A percentile compares a stretch with the other conserved stretches of the same genome.
phyloP scores from a whole-genome alignment of 2,113 vertebrate genomes.

The Ia io region DNA sequence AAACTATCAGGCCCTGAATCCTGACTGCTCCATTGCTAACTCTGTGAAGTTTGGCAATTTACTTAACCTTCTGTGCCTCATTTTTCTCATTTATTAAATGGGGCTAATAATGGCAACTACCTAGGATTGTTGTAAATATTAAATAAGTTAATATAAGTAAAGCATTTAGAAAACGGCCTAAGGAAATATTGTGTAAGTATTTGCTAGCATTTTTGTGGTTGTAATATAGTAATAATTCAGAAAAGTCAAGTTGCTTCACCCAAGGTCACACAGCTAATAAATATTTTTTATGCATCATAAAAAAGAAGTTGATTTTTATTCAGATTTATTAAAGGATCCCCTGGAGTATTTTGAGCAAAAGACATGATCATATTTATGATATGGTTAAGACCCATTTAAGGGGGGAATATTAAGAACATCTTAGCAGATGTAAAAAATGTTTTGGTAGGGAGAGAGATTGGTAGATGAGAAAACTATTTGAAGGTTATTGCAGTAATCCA shows the following conservation, averaged over 20 bases:
- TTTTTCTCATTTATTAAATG: not conserved
- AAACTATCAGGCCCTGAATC: not conserved
- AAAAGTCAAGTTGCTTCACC: not conserved
- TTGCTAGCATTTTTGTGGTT: not conserved
- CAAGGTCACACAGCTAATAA: not conserved
- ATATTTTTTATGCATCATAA: not conserved
- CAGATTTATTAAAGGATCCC: not conserved
- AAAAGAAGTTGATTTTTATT: not conserved
- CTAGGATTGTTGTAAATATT: not conserved
- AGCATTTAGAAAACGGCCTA: not conserved
- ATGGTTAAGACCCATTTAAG: not conserved
- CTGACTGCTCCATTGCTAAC: not conserved
- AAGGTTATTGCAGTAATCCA: not conserved
- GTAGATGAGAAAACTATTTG: not conserved
- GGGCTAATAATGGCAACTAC: not conserved
- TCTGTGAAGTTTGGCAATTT: not conserved
- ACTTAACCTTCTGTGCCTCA: not conserved
- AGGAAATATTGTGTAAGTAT: not conserved
- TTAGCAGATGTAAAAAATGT: not conserved
- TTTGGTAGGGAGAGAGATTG: not conserved
- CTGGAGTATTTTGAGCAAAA: conserved; percentile 25
- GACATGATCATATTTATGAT: not conserved
- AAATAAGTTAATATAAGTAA: not conserved
- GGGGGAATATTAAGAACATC: not conserved
- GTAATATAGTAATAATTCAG: not conserved